phyloP scores from a whole-genome alignment of 1,140 invertebrate species.

The Spodoptera frugiperda region DNA sequence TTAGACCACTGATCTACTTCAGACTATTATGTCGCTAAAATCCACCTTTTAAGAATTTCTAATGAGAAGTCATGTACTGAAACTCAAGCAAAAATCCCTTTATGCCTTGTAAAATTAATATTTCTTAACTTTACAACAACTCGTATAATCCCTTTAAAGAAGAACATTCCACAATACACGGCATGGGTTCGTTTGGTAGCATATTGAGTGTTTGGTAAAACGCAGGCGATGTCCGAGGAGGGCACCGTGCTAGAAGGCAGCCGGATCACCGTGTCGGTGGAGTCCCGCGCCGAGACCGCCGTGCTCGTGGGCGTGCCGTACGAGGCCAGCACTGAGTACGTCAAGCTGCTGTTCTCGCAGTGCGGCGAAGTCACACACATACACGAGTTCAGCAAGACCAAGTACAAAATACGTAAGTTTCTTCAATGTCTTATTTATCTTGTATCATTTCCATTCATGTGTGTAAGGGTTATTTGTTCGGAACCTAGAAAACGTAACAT shows the following conservation, averaged over 20 bases:
- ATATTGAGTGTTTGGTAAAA: not conserved
- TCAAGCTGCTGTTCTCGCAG: slow-evolving; percentile 75
- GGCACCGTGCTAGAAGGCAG: slow-evolving; percentile 75
- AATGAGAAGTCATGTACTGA: no score
- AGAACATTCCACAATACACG: no score
- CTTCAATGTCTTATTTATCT: slow-evolving; percentile 1
- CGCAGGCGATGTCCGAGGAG: slow-evolving; percentile 76
- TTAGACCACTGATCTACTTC: no score
- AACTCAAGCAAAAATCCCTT: no score
- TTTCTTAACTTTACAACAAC: no score
- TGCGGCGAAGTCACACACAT: slow-evolving; percentile 79
- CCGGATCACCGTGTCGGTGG: slow-evolving; percentile 73
- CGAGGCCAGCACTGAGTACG: slow-evolving; percentile 80
- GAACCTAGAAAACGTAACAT: no score
- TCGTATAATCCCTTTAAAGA: no score
- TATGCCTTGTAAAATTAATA: no score
- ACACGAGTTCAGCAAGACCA: slow-evolving; percentile 84
- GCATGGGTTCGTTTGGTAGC: no score
- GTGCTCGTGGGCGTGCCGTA: slow-evolving; percentile 81
- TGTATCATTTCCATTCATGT: not conserved
- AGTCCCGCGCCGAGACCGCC: slow-evolving; percentile 78
- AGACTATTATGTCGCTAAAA: no score
- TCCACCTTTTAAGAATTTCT: no score
- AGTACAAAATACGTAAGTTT: slow-evolving; percentile 81
- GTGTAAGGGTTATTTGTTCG: no score